Percentiles rank a stretch among this genome's conserved stretches.
Evolutionary conservation across 2,113 vertebrate genomes (phyloP).

Genomic region (Tiliqua scincoides): DNA sequence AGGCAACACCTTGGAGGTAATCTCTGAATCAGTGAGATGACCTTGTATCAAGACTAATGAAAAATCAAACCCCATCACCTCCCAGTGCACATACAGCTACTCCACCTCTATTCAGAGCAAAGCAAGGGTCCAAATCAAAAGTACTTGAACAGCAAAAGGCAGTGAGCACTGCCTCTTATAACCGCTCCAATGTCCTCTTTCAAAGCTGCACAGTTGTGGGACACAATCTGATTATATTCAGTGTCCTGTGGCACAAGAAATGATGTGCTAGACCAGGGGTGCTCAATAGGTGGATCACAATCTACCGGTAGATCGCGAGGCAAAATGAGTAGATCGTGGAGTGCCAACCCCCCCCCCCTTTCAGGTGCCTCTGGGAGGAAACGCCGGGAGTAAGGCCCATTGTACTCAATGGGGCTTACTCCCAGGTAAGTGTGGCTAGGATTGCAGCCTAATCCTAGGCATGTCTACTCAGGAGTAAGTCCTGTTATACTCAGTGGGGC

Average conservation of each 20-base stretch:
- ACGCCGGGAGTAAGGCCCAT: too few relatives aligned
- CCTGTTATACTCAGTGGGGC: too few relatives aligned
- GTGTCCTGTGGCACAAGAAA: background rate
- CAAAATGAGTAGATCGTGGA: too few relatives aligned
- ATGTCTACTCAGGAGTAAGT: too few relatives aligned
- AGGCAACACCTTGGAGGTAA: background rate
- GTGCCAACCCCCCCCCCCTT: too few relatives aligned
- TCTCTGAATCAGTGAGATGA: constrained; percentile 7
- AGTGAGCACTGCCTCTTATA: background rate
- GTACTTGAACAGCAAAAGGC: constrained; percentile 9
- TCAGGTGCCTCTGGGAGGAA: too few relatives aligned
- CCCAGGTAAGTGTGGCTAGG: too few relatives aligned
- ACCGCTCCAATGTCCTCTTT: background rate
- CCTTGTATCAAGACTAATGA: background rate
- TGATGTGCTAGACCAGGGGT: too few relatives aligned
- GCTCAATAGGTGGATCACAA: too few relatives aligned
- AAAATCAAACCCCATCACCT: background rate
- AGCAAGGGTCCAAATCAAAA: background rate
- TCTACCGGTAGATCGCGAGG: too few relatives aligned
- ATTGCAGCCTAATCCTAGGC: too few relatives aligned
- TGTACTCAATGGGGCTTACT: too few relatives aligned
- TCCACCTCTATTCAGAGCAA: background rate
- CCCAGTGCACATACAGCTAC: background rate
- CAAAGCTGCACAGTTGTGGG: background rate
- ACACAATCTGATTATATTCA: background rate